phyloP scores from a whole-genome alignment of 1,140 invertebrate species.

The Cydia fagiglandana region DNA sequence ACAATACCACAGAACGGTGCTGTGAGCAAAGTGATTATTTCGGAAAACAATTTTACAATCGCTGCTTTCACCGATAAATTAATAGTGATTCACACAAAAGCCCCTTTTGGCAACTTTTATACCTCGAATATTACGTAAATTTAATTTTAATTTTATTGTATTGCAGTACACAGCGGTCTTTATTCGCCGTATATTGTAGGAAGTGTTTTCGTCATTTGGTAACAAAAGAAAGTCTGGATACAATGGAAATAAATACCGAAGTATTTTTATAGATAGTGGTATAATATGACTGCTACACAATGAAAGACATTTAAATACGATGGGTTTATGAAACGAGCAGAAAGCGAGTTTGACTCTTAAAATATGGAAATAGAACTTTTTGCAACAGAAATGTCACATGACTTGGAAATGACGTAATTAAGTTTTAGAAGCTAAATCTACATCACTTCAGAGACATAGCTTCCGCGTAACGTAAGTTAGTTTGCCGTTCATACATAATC shows the following conservation, averaged over 20 bases:
- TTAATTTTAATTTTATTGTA: not conserved
- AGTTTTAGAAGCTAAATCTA: too few species aligned
- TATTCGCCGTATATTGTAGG: not conserved
- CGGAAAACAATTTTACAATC: not conserved
- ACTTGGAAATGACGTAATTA: too few species aligned
- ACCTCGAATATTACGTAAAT: not conserved
- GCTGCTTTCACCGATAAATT: not conserved
- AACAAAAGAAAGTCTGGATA: not conserved
- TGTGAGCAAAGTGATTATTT: not conserved
- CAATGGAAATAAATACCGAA: not conserved
- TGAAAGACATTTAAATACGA: too few species aligned
- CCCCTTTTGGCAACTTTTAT: not conserved
- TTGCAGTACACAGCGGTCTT: not conserved
- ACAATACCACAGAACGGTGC: not conserved
- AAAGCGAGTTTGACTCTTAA: too few species aligned
- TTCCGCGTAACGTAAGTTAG: not conserved
- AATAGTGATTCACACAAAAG: not conserved
- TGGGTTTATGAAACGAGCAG: too few species aligned
- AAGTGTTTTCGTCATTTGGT: not conserved
- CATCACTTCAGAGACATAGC: constrained; percentile 2
- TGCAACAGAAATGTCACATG: too few species aligned
- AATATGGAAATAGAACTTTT: too few species aligned
- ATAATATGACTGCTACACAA: too few species aligned
- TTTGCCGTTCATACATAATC: not conserved
- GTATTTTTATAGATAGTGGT: not conserved